Base-by-base conservation (phyloP, 30 jellyfish, hydroid and myxozoan genomes). In the Chrysaora quinquecirrha region DNA sequence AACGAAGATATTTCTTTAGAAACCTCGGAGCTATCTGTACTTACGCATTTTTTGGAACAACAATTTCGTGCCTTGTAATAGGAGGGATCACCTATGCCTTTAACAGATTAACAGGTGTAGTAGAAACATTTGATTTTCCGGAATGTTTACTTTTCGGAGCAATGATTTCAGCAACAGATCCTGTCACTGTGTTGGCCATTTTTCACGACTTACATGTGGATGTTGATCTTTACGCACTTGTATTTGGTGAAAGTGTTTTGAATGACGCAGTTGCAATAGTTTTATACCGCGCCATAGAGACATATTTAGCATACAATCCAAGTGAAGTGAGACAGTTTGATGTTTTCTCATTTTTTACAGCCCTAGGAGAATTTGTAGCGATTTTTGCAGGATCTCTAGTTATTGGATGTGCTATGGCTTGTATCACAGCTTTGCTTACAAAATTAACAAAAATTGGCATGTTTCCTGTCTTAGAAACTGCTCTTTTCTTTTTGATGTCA, bases 181-280 rank as follows among this genome's bases (percentile, higher is more conserved):
- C 99, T 10, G 99, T 95, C 1, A 95, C 99, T 0, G 98, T 95
- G 29, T 71, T 95, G 81, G 99, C 99, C 12, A 95, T 95, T 20
- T 95, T 95, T 54, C 97, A 95, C 79, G 99, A 95, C 61, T 64
- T 95, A 48, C 97, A 95, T 34, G 99, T 95, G 18, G 99, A 95
- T 43, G 99, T 95, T 0, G 99, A 95, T 68, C 61, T 95, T 56
- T 90, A 82, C 78, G 99, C 99, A 18, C 73, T 95, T 19, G 96
- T 95, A 24, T 95, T 95, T 80, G 99, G 99, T 34, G 99, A 95
- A 30, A 95, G 99, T 84, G 99, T 95, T 7, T 75, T 95, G 1
- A 95, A 95, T 61, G 99, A 95, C 67, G 99, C 99, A 0, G 99
- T 95, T 1, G 99, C 99, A 19, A 95, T 95, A 47, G 99, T 95